Percentiles rank a stretch among this genome's conserved stretches.
Conservation (phyloP, 2,888 invertebrate species). For the Busseola fusca region DNA sequence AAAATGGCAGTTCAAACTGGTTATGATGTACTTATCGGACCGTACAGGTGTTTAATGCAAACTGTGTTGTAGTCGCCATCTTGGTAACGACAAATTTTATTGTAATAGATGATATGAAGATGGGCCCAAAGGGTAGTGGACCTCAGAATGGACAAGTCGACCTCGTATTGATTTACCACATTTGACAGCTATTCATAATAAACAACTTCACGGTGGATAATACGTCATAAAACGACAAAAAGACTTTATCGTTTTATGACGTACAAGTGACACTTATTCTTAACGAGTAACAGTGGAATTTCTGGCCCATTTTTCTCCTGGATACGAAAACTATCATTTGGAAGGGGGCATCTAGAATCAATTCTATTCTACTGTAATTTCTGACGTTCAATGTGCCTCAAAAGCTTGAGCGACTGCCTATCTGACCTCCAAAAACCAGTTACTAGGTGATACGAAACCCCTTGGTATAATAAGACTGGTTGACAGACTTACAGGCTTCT, state of each 20-base stretch:
- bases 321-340: too few relatives aligned
- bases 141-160: slow-evolving; percentile 6
- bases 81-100: slow-evolving; percentile 55
- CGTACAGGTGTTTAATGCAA: slow-evolving; percentile 52
- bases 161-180: not conserved
- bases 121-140: not conserved
- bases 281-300: too few relatives aligned
- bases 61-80: slow-evolving; percentile 34
- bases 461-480: too few relatives aligned
- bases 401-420: too few relatives aligned
- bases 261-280: not conserved
- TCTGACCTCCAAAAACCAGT: too few relatives aligned
- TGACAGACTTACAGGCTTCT: too few relatives aligned
- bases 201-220: not conserved
- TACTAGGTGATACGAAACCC: too few relatives aligned
- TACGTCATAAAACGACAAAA: too few relatives aligned
- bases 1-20: slow-evolving; percentile 45
- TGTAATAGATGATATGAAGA: slow-evolving; percentile 32
- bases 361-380: too few relatives aligned
- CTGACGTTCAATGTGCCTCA: too few relatives aligned
- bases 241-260: not conserved
- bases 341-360: too few relatives aligned
- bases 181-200: not conserved
- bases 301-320: too few relatives aligned
- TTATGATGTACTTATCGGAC: slow-evolving; percentile 28